Percentiles rank a stretch among this genome's conserved stretches.
These are phyloP conservation scores for Drosophila planitibia DNA, from an alignment of 2,888 invertebrate genomes.

Conservation along the genomic window DNA sequence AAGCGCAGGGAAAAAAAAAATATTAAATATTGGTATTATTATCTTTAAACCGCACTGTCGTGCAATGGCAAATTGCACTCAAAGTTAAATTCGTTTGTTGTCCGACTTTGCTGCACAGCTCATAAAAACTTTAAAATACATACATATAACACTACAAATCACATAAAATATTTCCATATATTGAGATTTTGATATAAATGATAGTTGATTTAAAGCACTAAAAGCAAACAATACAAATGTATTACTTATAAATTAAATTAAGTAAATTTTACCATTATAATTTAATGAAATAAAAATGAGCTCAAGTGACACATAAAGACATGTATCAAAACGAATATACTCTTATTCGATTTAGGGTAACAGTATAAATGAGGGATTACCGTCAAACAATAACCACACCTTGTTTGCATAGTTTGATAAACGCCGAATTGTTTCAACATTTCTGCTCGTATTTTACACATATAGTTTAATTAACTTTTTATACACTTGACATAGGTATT, in stretches of 20 bases:
- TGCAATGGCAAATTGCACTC: background rate
- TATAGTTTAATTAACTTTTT: constrained; percentile 3
- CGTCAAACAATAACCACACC: constrained; percentile 1
- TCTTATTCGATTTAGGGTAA: background rate
- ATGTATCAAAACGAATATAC: background rate
- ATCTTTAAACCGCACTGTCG: background rate
- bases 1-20: background rate
- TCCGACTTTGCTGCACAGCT: background rate
- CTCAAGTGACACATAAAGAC: background rate
- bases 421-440: constrained; percentile 5
- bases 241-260: background rate
- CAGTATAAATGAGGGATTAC: background rate
- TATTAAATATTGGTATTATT: background rate
- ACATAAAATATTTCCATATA: background rate
- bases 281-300: background rate
- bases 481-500: background rate
- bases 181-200: background rate
- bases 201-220: background rate
- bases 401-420: background rate
- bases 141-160: background rate
- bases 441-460: constrained; percentile 2
- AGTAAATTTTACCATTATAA: background rate
- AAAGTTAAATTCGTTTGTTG: background rate
- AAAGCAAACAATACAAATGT: background rate
- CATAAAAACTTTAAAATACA: background rate